These are phyloP conservation scores for Mus spicilegus DNA, from an alignment of 2,113 vertebrate genomes.

Conservation along the genomic window DNA sequence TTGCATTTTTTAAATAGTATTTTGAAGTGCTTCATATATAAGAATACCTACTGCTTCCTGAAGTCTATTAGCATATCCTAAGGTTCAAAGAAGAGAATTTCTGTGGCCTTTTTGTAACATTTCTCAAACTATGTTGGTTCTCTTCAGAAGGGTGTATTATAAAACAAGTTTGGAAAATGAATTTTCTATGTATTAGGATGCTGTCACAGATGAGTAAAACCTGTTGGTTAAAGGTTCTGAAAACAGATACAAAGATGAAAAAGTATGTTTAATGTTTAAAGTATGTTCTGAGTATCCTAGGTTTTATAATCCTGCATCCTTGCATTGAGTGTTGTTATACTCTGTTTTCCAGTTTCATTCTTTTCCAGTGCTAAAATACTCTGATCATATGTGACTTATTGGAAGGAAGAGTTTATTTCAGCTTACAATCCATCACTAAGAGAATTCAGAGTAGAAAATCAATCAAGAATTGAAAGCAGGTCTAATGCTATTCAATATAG, in stretches of 20 bases:
- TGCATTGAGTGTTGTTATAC: neutral
- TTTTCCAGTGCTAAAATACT: neutral
- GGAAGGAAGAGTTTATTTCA: neutral
- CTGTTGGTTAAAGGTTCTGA: neutral
- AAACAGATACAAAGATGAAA: neutral
- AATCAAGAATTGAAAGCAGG: neutral
- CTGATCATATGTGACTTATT: neutral
- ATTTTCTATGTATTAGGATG: neutral
- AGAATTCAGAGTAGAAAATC: neutral
- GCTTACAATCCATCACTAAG: neutral
- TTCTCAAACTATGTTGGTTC: neutral
- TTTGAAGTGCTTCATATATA: neutral
- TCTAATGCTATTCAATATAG: neutral
- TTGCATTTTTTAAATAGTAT: neutral
- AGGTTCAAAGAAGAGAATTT: conserved; percentile 11
- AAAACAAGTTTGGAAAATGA: neutral
- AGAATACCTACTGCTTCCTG: neutral
- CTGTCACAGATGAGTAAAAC: neutral
- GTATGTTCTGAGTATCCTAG: neutral
- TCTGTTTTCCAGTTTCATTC: neutral
- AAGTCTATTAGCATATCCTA: neutral
- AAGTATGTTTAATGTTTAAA: neutral
- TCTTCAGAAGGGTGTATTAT: neutral
- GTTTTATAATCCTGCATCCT: neutral
- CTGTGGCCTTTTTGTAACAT: neutral